Evolutionary conservation across 2,797 vertebrate genomes (phyloP), one percentile per base, ranked within the genome.

Genomic region (Falco novaeseelandiae): DNA sequence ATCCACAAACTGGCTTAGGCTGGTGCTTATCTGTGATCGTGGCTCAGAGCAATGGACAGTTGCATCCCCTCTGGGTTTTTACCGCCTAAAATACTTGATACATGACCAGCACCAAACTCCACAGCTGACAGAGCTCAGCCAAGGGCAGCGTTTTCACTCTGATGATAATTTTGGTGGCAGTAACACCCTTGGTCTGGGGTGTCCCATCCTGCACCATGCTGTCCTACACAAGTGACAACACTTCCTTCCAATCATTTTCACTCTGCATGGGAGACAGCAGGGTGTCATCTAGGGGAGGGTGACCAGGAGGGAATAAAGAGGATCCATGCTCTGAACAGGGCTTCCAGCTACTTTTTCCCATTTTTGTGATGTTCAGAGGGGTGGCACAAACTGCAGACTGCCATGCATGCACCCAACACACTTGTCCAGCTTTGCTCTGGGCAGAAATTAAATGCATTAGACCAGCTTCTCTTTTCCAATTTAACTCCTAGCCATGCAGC

Each of bases 321-420:
- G 4, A 22, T 32, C 51, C 29, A 7, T 2, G 7, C 22, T 78
- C 52, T 58, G 36, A 48, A 1, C 1, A 1, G 46, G 38, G 32
- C 25, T 76, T 57, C 40, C 78, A 61, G 30, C 26, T 44, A 7
- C 40, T 40, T 74, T 66, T 67, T 36, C 34, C 57, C 15, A 1
- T 77, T 52, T 38, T 22, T 20, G 25, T 34, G 40, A 0, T 26
- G 30, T 48, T 69, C 54, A 44, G 3, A 44, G 65, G 10, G 12
- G 13, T 25, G 40, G 14, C 44, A 66, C 65, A 51, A 52, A 14
- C 57, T 79, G 32, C 36, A 44, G 58, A 2, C 34, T n/a, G 32
- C 22, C 52, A 30, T 3, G 13, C 11, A 9, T 6, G 5, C n/a
- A 36, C 32, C 9, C 22, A 44, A 3, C 1, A 2, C 11, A 3